A percentile compares a stretch with the other conserved stretches of the same genome.
These are phyloP conservation scores for Mirza zaza DNA, from an alignment of 2,113 vertebrate genomes.

Conservation along the genomic window DNA sequence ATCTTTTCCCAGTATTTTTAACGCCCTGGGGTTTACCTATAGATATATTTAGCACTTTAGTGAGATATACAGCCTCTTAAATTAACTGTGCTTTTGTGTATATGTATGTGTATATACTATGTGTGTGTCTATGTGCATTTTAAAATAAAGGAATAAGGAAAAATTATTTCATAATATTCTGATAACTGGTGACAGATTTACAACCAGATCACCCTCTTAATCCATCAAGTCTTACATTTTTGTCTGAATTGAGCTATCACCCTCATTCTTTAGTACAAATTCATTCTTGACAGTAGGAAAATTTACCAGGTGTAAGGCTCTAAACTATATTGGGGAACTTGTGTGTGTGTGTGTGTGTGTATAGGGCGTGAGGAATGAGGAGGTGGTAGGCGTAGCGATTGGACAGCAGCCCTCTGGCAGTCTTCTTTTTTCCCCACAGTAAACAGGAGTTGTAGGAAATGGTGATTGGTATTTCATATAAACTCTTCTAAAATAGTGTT, in stretches of 20 bases:
- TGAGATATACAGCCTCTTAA: background rate
- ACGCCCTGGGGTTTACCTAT: background rate
- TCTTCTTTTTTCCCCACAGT: background rate
- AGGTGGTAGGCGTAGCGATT: background rate
- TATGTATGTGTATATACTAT: background rate
- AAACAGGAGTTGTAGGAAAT: background rate
- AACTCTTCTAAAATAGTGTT: background rate
- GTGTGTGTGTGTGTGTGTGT: background rate
- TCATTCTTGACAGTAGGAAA: background rate
- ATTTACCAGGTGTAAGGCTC: background rate
- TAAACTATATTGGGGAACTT: background rate
- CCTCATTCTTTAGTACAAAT: background rate
- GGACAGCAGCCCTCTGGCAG: background rate
- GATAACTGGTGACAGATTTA: background rate
- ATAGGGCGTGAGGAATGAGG: background rate
- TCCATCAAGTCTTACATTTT: background rate
- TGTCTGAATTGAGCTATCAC: background rate
- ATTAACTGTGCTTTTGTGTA: background rate
- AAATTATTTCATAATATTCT: slow-evolving; percentile 24
- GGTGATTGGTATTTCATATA: background rate
- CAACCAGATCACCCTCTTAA: background rate
- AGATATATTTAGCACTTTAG: background rate
- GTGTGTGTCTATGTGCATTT: background rate
- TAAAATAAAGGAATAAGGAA: background rate
- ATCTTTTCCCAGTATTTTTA: slow-evolving; percentile 1